Conservation (phyloP, 2,888 invertebrate genomes). For the Pandemis cinnamomeana region DNA sequence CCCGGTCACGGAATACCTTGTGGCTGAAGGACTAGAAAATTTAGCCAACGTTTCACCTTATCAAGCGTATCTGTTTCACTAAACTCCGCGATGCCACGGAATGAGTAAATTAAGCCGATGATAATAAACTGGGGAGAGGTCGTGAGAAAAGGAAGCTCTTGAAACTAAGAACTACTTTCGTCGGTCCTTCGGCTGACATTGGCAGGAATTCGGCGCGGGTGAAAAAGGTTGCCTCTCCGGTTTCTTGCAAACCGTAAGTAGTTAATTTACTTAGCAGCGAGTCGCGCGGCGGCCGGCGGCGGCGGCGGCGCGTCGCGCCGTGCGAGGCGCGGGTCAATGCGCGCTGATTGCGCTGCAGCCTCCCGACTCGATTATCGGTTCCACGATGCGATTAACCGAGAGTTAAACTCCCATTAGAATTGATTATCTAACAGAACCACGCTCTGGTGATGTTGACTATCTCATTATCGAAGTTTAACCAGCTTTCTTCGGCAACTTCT, state of each 20-base stretch:
- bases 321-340: conserved; percentile 50
- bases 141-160: conserved; percentile 4
- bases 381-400: conserved; percentile 37
- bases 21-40: background rate
- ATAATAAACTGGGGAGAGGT: background rate
- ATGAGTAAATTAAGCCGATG: background rate
- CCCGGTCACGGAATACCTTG: conserved; percentile 5
- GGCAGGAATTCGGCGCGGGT: background rate
- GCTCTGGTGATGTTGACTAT: conserved; percentile 25
- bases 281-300: conserved; percentile 7
- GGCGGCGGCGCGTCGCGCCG: background rate
- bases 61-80: conserved; percentile 4
- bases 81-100: conserved; percentile 3
- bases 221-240: background rate
- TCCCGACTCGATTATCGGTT: conserved; percentile 41
- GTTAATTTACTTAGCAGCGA: conserved; percentile 1
- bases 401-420: conserved; percentile 40
- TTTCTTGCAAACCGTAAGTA: background rate
- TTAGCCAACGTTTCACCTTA: background rate
- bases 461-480: conserved; percentile 34
- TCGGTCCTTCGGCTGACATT: background rate
- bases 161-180: background rate
- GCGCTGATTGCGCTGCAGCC: conserved; percentile 55
- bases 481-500: conserved; percentile 18
- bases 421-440: conserved; percentile 30